Evolutionary conservation across 2,888 invertebrate genomes (phyloP).

Genomic region (Tetranychus piercei): DNA sequence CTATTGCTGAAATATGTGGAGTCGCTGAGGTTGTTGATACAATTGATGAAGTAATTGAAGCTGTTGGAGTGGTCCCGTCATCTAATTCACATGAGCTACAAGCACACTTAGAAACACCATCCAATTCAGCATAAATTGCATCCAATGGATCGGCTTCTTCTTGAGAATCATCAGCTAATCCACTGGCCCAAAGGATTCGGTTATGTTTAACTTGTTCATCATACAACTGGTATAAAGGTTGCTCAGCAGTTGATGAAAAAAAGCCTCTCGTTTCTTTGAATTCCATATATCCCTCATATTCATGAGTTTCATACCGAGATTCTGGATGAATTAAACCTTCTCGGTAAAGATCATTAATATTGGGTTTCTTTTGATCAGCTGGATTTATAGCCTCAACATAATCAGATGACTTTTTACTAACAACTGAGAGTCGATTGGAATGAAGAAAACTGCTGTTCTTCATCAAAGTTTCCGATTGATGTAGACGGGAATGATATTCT

Average conservation of each 20-base stretch:
- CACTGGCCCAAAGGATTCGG: not conserved
- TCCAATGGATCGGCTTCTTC: not conserved
- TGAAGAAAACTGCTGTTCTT: not conserved
- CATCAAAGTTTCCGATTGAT: not conserved
- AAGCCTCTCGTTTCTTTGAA: not conserved
- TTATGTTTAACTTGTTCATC: conserved; percentile 6
- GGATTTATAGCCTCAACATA: not conserved
- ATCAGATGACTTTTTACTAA: not conserved
- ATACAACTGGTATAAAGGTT: conserved; percentile 9
- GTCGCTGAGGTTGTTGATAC: not conserved
- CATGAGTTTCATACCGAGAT: not conserved
- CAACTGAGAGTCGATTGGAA: not conserved
- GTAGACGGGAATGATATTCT: not conserved
- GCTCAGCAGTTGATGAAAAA: not conserved
- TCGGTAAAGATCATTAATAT: not conserved
- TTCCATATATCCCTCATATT: not conserved
- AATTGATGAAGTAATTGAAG: not conserved
- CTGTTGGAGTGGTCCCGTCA: not conserved
- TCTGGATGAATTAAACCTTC: not conserved
- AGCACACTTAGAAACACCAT: not conserved
- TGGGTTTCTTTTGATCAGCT: not conserved
- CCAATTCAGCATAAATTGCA: not conserved
- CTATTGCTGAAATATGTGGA: conserved; percentile 26
- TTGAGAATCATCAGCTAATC: not conserved
- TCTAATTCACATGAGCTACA: not conserved